Evolutionary conservation across 2,797 vertebrate species (phyloP).

Genomic region (Acomys russatus): DNA sequence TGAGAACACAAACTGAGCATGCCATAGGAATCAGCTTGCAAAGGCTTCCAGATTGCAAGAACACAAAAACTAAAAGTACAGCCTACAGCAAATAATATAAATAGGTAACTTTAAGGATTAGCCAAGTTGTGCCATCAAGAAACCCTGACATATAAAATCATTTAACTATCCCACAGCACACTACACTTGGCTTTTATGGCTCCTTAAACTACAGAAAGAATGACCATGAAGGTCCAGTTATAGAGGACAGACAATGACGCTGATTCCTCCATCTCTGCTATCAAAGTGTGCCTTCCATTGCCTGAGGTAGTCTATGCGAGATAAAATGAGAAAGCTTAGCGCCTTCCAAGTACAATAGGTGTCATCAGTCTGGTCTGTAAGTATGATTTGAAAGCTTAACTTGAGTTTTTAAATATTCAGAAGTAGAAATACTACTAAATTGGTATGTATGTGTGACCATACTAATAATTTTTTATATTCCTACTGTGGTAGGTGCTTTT

Average conservation of each 20-base stretch:
- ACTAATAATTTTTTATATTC: conserved; percentile 49
- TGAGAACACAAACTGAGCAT: conserved; percentile 41
- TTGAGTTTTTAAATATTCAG: conserved; percentile 48
- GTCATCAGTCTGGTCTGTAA: conserved; percentile 27
- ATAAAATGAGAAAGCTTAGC: conserved; percentile 3
- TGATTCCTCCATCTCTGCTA: not conserved
- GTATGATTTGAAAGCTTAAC: conserved; percentile 33
- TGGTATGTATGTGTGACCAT: not conserved
- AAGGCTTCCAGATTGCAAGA: conserved; percentile 50
- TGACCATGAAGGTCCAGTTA: conserved; percentile 42
- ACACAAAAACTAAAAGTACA: conserved; percentile 57
- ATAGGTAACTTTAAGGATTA: conserved; percentile 50
- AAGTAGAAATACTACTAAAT: conserved; percentile 63
- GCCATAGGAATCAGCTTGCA: conserved; percentile 41
- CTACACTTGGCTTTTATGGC: conserved; percentile 7
- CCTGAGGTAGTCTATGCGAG: conserved; percentile 14
- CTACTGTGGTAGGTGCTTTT: not conserved
- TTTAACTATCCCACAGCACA: not conserved
- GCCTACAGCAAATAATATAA: conserved; percentile 21
- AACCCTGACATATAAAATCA: conserved; percentile 47
- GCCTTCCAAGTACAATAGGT: conserved; percentile 50
- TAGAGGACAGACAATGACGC: not conserved
- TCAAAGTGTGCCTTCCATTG: conserved; percentile 30
- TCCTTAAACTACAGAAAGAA: conserved; percentile 29
- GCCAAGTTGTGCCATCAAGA: conserved; percentile 12